Conservation (phyloP, 2,797 vertebrate genomes). For the Streptopelia turtur region DNA sequence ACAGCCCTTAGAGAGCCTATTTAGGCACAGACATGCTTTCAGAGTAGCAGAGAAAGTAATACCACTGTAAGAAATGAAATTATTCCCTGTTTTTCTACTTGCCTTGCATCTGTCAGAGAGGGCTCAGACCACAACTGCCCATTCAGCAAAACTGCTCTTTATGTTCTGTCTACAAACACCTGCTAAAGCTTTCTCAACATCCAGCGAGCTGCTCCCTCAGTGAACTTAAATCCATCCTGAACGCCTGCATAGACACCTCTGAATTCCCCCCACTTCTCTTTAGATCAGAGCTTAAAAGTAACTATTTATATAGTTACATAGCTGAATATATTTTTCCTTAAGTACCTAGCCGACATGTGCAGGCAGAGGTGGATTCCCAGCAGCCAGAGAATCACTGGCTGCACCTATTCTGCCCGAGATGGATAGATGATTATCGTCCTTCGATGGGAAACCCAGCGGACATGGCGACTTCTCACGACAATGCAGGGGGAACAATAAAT, state of each 20-base stretch:
- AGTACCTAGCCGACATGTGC: not conserved
- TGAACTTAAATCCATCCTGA: not conserved
- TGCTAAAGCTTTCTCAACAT: not conserved
- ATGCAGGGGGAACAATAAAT: not conserved
- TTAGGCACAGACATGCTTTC: not conserved
- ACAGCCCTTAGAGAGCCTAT: not conserved
- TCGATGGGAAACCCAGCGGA: accelerated
- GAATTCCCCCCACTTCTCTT: not conserved
- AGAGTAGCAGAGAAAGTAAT: not conserved
- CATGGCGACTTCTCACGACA: not conserved
- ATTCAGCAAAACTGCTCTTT: not conserved
- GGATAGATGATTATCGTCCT: not conserved
- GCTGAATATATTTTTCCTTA: not conserved
- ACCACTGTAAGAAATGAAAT: not conserved
- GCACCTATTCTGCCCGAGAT: not conserved
- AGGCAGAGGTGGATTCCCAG: not conserved
- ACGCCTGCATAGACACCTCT: not conserved
- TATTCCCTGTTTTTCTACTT: not conserved
- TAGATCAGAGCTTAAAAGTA: not conserved
- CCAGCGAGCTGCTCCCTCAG: accelerated
- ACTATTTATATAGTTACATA: not conserved
- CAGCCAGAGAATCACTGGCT: not conserved
- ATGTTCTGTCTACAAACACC: not conserved
- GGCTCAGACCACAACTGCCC: not conserved
- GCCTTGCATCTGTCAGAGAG: not conserved